These are phyloP conservation scores for Periphyllus acericola DNA, from an alignment of 2,888 invertebrate species.

Conservation along the genomic window DNA sequence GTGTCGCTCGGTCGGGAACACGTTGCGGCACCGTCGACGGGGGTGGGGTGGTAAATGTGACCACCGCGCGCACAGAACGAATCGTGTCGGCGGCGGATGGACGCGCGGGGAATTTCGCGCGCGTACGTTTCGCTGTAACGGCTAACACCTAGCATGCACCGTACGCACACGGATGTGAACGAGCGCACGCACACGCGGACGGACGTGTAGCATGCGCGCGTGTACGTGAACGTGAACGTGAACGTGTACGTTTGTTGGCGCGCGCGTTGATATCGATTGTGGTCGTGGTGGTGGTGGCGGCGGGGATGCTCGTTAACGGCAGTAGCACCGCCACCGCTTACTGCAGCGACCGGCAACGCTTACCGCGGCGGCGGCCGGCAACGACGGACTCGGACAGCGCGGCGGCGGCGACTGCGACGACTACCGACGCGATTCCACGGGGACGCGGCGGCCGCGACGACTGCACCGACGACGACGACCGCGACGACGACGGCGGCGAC, in stretches of 20 bases:
- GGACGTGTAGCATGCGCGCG: background rate
- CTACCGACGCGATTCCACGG: background rate
- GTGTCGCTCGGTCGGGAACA: too few relatives aligned
- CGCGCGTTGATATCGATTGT: conserved; percentile 33
- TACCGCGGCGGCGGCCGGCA: conserved; percentile 16
- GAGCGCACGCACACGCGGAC: background rate
- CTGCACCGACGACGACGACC: background rate
- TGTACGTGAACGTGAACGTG: background rate
- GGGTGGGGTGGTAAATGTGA: too few relatives aligned
- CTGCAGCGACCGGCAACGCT: background rate
- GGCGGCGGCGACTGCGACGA: background rate
- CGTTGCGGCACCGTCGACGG: too few relatives aligned
- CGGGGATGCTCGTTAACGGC: conserved; percentile 39
- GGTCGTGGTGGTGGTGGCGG: conserved; percentile 6
- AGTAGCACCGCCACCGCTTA: background rate
- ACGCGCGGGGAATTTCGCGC: background rate
- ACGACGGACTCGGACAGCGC: background rate
- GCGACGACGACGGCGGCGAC: background rate
- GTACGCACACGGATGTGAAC: background rate
- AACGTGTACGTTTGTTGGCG: background rate
- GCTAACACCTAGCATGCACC: background rate
- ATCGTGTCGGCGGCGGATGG: too few relatives aligned
- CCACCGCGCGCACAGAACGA: too few relatives aligned
- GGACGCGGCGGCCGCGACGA: conserved; percentile 9
- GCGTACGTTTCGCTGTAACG: background rate